A percentile compares a stretch with the other conserved stretches of the same genome.
Evolutionary conservation across 2,113 vertebrate genomes (phyloP).

Genomic region (Python bivittatus): DNA sequence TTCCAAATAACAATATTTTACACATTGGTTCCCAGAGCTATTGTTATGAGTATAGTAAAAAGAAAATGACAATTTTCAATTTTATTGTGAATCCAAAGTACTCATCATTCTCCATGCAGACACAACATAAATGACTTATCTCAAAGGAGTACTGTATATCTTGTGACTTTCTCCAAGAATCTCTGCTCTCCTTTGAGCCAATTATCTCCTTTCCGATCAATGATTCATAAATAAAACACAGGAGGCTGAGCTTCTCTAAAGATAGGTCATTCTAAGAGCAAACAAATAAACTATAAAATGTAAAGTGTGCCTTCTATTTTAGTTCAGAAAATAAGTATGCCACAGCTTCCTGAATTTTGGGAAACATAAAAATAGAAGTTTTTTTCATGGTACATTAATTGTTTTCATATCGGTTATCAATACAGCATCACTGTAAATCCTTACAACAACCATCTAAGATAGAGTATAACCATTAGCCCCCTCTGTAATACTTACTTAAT

Average conservation of each 20-base stretch:
- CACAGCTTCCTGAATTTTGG: not conserved
- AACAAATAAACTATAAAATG: not conserved
- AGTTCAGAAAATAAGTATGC: not conserved
- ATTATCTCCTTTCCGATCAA: not conserved
- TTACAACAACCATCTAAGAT: not conserved
- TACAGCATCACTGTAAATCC: not conserved
- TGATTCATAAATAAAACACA: not conserved
- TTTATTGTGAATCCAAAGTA: not conserved
- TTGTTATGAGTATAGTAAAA: not conserved
- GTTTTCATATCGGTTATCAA: not conserved
- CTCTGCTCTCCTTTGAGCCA: not conserved
- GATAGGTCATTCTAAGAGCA: not conserved
- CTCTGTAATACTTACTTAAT: too few species aligned
- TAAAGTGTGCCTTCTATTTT: not conserved
- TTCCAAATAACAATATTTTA: not conserved
- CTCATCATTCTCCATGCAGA: not conserved
- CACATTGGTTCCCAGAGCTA: not conserved
- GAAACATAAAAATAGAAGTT: not conserved
- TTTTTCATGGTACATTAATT: not conserved
- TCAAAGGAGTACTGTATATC: not conserved
- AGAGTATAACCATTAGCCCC: too few species aligned
- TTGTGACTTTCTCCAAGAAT: not conserved
- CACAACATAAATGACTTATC: not conserved
- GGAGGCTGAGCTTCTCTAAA: not conserved
- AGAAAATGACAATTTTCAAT: not conserved